Conservation (phyloP, 2,797 vertebrate genomes). For the Chelon auratus region DNA sequence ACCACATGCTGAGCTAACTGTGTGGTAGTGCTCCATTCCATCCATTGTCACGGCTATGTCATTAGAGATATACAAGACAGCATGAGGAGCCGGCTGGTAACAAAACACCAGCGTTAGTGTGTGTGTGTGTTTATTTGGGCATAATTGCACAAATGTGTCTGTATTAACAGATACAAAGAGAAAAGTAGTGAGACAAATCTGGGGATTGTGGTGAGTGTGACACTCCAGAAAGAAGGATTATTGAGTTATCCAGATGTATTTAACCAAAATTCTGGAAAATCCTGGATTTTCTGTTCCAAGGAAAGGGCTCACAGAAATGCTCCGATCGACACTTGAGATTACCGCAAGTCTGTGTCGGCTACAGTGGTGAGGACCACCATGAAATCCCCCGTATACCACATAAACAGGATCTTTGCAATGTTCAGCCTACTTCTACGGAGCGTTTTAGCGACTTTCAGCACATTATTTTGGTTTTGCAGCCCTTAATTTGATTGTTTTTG, state of each 20-base stretch:
- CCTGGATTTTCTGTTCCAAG: slow-evolving; percentile 24
- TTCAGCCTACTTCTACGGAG: neutral
- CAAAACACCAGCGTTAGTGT: slow-evolving; percentile 13
- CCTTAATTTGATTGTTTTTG: neutral
- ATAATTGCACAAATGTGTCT: slow-evolving; percentile 13
- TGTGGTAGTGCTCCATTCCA: neutral
- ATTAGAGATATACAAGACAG: slow-evolving; percentile 42
- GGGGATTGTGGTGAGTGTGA: neutral
- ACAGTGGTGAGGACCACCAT: neutral
- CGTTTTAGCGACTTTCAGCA: neutral
- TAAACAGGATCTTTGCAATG: slow-evolving; percentile 1
- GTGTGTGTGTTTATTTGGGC: neutral
- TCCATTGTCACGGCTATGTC: slow-evolving; percentile 36
- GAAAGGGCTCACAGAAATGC: slow-evolving; percentile 14
- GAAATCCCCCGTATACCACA: neutral
- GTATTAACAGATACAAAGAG: neutral
- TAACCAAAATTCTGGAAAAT: slow-evolving; percentile 9
- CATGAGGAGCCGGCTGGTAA: slow-evolving; percentile 20
- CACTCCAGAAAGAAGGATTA: slow-evolving; percentile 20
- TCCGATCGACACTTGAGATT: neutral
- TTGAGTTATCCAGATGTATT: slow-evolving; percentile 30
- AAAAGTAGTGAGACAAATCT: slow-evolving; percentile 16
- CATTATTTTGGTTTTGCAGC: neutral
- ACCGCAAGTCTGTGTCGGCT: slow-evolving; percentile 7
- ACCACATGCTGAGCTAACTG: slow-evolving; percentile 44